A percentile compares a stretch with the other conserved stretches of the same genome.
These are phyloP conservation scores for Orientallactaga bullata DNA, from an alignment of 2,113 vertebrate species.

Conservation along the genomic window DNA sequence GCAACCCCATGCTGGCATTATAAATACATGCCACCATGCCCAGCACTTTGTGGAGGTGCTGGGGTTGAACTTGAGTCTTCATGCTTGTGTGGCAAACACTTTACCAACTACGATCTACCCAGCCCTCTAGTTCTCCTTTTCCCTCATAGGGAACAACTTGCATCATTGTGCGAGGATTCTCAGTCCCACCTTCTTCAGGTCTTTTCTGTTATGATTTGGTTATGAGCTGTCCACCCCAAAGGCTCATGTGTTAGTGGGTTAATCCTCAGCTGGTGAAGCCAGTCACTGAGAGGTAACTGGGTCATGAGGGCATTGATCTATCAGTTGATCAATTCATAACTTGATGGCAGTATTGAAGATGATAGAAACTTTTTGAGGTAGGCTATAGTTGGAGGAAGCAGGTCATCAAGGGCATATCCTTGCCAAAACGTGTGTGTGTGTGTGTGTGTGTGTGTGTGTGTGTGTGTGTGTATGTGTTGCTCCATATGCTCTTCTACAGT, in stretches of 20 bases:
- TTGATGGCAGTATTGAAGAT: not conserved
- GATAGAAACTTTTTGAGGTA: not conserved
- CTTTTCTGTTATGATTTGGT: not conserved
- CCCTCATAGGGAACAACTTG: not conserved
- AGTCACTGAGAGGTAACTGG: not conserved
- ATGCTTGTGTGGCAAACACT: too few relatives aligned
- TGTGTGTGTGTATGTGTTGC: too few relatives aligned
- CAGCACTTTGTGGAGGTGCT: too few relatives aligned
- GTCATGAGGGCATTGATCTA: not conserved
- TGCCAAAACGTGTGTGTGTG: not conserved
- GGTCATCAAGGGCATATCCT: not conserved
- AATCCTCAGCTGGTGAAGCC: not conserved
- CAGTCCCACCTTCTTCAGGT: not conserved
- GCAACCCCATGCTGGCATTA: too few relatives aligned
- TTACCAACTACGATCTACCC: too few relatives aligned
- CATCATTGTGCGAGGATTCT: not conserved
- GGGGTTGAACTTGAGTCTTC: too few relatives aligned
- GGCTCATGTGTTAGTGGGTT: not conserved
- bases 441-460: too few relatives aligned
- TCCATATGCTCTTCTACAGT: too few relatives aligned
- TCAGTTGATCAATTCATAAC: not conserved
- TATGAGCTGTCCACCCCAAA: not conserved
- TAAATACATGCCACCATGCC: too few relatives aligned
- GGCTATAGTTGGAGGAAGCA: not conserved
- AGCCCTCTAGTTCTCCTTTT: not conserved